Percentiles rank a stretch among this genome's conserved stretches.
These are phyloP conservation scores for Setipinna tenuifilis DNA, from an alignment of 2,797 vertebrate species.

Conservation along the genomic window DNA sequence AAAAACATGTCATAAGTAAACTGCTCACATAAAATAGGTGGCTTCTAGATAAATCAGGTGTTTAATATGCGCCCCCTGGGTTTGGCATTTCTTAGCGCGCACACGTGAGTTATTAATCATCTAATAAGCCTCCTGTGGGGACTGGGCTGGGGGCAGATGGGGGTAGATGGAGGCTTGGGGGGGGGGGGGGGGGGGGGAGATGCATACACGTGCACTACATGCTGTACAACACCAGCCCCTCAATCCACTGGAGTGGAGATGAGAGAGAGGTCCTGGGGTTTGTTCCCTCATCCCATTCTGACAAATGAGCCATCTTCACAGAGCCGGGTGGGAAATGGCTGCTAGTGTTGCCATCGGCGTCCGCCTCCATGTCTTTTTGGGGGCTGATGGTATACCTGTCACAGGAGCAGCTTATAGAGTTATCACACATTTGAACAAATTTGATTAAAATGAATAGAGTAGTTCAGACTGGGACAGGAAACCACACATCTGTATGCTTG, in stretches of 20 bases:
- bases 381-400: not conserved
- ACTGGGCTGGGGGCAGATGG: not conserved
- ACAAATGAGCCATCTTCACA: not conserved
- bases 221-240: not conserved
- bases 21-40: not conserved
- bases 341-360: not conserved
- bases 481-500: no score
- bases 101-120: conserved; percentile 1
- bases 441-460: no score
- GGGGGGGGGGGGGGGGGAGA: not conserved
- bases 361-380: not conserved
- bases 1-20: not conserved
- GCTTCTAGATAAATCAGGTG: not conserved
- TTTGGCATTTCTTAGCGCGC: not conserved
- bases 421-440: no score
- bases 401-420: not conserved
- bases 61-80: not conserved
- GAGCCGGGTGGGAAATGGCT: not conserved
- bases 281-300: not conserved
- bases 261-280: not conserved
- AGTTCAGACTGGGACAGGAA: no score
- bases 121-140: not conserved
- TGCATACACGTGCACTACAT: not conserved
- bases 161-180: no score
- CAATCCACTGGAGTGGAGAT: not conserved